A percentile compares a stretch with the other conserved stretches of the same genome.
Conservation (phyloP, 2,888 invertebrate species). For the Eumerus sabulonum region DNA sequence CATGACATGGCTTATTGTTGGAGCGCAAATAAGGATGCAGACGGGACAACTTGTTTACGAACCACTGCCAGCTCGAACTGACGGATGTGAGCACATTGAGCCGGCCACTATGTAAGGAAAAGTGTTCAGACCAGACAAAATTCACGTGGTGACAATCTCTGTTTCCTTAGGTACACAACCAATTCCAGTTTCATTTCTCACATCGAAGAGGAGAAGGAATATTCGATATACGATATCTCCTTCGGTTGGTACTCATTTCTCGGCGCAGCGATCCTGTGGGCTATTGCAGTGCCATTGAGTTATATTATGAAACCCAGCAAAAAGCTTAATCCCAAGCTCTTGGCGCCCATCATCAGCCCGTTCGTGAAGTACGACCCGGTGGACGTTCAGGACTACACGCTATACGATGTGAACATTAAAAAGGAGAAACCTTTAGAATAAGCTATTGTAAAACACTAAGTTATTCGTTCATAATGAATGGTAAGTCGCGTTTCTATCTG, state of each 20-base stretch:
- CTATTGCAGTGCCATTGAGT: constrained; percentile 80
- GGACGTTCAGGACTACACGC: constrained; percentile 14
- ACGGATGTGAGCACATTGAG: constrained; percentile 70
- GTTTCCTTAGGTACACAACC: not conserved
- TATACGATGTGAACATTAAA: constrained; percentile 4
- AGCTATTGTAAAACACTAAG: too few species aligned
- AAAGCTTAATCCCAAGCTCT: constrained; percentile 72
- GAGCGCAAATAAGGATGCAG: constrained; percentile 70
- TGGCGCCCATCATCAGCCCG: constrained; percentile 72
- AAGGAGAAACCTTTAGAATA: constrained; percentile 5
- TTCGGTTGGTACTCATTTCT: constrained; percentile 82
- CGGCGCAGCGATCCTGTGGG: constrained; percentile 80
- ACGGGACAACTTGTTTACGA: constrained; percentile 72
- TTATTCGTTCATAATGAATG: constrained; percentile 40
- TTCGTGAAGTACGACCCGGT: constrained; percentile 68
- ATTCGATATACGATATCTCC: constrained; percentile 80
- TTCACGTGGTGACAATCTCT: too few species aligned
- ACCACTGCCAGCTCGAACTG: constrained; percentile 70
- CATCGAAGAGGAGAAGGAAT: constrained; percentile 30
- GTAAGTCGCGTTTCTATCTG: constrained; percentile 3
- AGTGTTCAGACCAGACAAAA: too few species aligned
- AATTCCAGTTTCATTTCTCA: not conserved
- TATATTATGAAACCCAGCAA: constrained; percentile 77
- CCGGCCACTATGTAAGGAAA: constrained; percentile 31
- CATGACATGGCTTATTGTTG: constrained; percentile 72